Base-by-base conservation (phyloP, 2,888 invertebrate genomes). In the Luffia ferchaultella region DNA sequence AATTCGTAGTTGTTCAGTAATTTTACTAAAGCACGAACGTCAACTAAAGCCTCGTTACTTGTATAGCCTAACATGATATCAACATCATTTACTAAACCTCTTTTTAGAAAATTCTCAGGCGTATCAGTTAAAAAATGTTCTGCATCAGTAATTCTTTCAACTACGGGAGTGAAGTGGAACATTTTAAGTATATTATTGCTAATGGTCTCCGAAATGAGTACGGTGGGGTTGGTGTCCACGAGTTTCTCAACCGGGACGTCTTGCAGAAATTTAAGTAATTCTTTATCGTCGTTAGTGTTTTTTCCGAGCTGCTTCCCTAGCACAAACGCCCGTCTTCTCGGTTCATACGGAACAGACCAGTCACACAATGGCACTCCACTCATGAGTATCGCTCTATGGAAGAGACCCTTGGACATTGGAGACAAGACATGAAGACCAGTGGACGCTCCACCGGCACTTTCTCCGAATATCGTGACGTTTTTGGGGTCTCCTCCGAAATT, bases 21-120 rank as follows among this genome's bases (percentile, higher is more conserved):
- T 49, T 15, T 20, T 46, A 48, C 3, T 53, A 47, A 7, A 46
- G 41, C 2, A 46, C 9, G 2, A 2, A 47, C 16, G 9, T 40
- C 51, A 5, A 59, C n/a, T n/a, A n/a, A n/a, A n/a, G n/a, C n/a
- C n/a, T n/a, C n/a, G n/a, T n/a, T n/a, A n/a, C n/a, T n/a, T n/a
- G n/a, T n/a, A n/a, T n/a, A n/a, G n/a, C n/a, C n/a, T n/a, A n/a
- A n/a, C n/a, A n/a, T n/a, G 69, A 90, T 82, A 0, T 91, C 90
- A 1, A 87, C 76, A 17, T 60, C 54, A 47, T 60, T 60, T 18
- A 85, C 61, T 16, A 66, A 68, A 16, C 87, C 86, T 17, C 72
- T 64, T 58, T 55, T 58, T 9, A 59, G 20, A 16, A 49, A 41
- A 50, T 58, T 44, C 5, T 53, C 53, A 12, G 61, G 56, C 5